Evolutionary conservation across 2,113 vertebrate genomes (phyloP).

Genomic region (Anguilla rostrata): DNA sequence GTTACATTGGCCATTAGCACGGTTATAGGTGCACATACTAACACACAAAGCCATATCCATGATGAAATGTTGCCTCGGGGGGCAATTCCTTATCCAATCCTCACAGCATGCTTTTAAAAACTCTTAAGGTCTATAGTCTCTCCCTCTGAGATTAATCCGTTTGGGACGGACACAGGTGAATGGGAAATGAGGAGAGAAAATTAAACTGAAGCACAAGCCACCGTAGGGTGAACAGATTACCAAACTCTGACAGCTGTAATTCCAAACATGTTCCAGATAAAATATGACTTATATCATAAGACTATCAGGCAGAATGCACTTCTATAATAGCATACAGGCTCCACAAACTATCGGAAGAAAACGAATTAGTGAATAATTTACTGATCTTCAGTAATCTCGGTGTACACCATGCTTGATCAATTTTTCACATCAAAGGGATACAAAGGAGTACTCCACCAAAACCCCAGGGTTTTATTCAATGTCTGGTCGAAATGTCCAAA

Average conservation of each 20-base stretch:
- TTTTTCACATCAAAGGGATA: neutral
- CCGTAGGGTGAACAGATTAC: neutral
- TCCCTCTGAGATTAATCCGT: neutral
- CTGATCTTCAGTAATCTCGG: neutral
- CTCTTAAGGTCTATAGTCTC: neutral
- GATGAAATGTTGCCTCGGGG: neutral
- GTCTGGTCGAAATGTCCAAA: no score
- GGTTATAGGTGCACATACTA: neutral
- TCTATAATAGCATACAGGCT: neutral
- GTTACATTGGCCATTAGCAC: neutral
- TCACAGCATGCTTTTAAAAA: conserved; percentile 1
- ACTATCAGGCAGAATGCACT: neutral
- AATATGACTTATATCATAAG: neutral
- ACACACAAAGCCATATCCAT: neutral
- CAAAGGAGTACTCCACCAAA: neutral
- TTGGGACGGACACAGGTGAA: neutral
- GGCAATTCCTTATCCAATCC: neutral
- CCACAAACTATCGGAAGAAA: conserved; percentile 4
- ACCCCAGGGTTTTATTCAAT: no score
- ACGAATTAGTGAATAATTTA: neutral
- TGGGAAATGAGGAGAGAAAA: neutral
- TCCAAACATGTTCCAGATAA: neutral
- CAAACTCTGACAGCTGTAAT: neutral
- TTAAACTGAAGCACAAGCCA: neutral
- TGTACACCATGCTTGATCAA: neutral